A percentile compares a stretch with the other conserved stretches of the same genome.
phyloP scores from a whole-genome alignment of 1,140 invertebrate genomes.

The Eumeta japonica region DNA sequence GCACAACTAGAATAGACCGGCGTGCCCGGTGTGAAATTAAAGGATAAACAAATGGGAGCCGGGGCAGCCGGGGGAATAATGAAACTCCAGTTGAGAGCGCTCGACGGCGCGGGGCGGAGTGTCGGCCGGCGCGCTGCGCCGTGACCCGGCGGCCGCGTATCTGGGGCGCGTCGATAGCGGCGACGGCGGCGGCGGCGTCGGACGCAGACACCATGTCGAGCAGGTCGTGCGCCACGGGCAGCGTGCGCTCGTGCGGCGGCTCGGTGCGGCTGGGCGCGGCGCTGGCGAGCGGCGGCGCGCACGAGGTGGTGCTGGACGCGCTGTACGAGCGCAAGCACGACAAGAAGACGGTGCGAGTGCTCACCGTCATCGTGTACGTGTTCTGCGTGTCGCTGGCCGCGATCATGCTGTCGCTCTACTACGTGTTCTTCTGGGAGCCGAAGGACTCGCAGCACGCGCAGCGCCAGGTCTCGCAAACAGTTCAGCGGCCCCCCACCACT shows the following conservation, averaged over 20 bases:
- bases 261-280: constrained; percentile 45
- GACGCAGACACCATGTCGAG: constrained; percentile 51
- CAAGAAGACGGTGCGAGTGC: constrained; percentile 84
- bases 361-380: constrained; percentile 93
- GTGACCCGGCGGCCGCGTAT: constrained; percentile 46
- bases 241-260: constrained; percentile 43
- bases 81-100: constrained; percentile 45
- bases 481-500: constrained; percentile 48
- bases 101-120: constrained; percentile 39
- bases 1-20: constrained; percentile 48
- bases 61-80: constrained; percentile 45
- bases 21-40: constrained; percentile 47
- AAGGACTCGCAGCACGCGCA: constrained; percentile 53
- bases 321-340: constrained; percentile 81
- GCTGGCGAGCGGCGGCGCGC: constrained; percentile 66
- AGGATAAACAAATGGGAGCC: constrained; percentile 55
- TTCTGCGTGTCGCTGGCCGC: constrained; percentile 93
- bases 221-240: constrained; percentile 44
- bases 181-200: constrained; percentile 25
- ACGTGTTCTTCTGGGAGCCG: constrained; percentile 94
- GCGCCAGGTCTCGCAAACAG: constrained; percentile 50
- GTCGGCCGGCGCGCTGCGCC: constrained; percentile 32
- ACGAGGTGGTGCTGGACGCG: constrained; percentile 76
- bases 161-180: constrained; percentile 23
- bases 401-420: constrained; percentile 92